Conservation (phyloP, 2,797 vertebrate genomes). For the Platyrinchus mystaceus region DNA sequence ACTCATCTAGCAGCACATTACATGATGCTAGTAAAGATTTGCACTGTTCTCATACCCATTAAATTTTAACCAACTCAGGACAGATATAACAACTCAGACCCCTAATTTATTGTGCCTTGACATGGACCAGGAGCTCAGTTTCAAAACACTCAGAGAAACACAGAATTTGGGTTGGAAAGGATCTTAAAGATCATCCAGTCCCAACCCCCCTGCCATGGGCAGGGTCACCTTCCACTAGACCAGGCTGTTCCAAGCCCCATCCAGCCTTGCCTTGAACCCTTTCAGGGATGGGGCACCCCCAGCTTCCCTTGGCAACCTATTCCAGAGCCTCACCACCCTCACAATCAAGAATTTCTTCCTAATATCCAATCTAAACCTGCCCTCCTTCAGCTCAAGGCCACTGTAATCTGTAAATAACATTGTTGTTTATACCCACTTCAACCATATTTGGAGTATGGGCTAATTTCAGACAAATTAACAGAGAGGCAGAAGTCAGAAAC, state of each 20-base stretch:
- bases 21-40: neutral
- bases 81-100: neutral
- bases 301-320: fast-evolving
- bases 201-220: fast-evolving
- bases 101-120: neutral
- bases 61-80: neutral
- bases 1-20: neutral
- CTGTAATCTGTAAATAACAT: neutral
- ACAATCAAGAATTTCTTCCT: neutral
- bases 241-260: fast-evolving
- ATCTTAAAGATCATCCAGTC: neutral
- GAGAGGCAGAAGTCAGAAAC: neutral
- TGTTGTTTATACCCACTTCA: neutral
- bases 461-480: neutral
- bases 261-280: fast-evolving
- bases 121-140: neutral
- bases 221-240: neutral
- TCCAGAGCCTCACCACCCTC: fast-evolving
- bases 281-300: neutral
- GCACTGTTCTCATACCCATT: neutral
- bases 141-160: neutral
- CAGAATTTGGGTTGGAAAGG: neutral
- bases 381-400: neutral
- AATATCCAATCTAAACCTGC: neutral
- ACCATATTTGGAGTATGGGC: neutral